Base-by-base conservation (phyloP, 2,797 vertebrate species). In the Sylvia borin region DNA sequence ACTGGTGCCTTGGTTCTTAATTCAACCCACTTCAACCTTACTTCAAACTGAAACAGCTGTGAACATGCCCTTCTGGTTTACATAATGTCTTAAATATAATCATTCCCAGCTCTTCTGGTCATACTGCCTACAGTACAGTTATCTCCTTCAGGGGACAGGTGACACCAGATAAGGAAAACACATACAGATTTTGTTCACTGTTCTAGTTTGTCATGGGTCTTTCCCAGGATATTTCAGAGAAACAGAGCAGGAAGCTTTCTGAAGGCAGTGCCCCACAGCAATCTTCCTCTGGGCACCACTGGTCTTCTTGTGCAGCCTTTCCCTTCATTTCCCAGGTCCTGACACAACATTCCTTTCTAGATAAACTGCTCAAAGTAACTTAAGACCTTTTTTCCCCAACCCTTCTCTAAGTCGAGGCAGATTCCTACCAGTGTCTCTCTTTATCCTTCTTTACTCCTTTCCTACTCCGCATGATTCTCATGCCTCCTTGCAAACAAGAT, bases 1-100 rank as follows among this genome's bases (percentile, higher is more conserved):
- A 21, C 16, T 3, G 13, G 10, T 0, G 0, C 51, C 36, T 38
- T 36, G 66, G 25, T 43, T 66, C 29, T 67, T 45, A 38, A 9
- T 71, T 65, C 22, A 11, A 53, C 13, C 7, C 1, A 12, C 36
- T 36, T 36, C 36, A 36, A 36, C 36, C 36, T 36, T 36, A 36
- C 36, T 36, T 36, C 36, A 36, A 51, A 43, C 43, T 34, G 42
- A 79, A 72, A 55, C 17, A 87, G 25, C 17, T 70, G 47, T 36
- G n/a, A 66, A 20, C 14, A 16, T 9, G 29, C n/a, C n/a, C 26
- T 57, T 79, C 25, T 47, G 36, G 20, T 79, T 91, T 58, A 20
- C 25, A 73, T 7, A 17, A 6, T 21, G 16, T 47, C 64, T 73
- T 79, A 79, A 79, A 65, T 10, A 38, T 47, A 53, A 84, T 40